Evolutionary conservation across 2,888 invertebrate species (phyloP), one percentile per base, ranked within the genome.

Genomic region (Amphipoea oculea): DNA sequence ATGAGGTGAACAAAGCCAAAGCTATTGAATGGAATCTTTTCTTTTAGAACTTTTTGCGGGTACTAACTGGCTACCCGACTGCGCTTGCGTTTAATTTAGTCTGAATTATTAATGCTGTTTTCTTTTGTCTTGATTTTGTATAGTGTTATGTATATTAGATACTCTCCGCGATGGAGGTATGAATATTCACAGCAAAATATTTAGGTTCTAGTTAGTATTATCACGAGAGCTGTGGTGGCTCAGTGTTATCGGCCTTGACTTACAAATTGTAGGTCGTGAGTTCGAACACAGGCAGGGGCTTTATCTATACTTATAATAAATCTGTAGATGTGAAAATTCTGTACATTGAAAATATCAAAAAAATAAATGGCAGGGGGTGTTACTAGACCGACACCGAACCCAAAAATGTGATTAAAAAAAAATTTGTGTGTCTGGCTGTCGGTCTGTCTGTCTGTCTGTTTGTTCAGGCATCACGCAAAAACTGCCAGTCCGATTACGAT

Each of bases 1-100:
- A 86, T 75, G 79, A 73, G 51, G 40, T 71, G 72, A 82, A 86
- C 77, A 86, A 86, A 84, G 71, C 62, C 60, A 36, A 79, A 62
- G 71, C 74, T 79, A 84, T 86, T 86, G 71, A 86, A 82, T 74
- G 62, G 67, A 60, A 68, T 70, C 69, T 75, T 84, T 85, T 81
- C 80, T 81, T 79, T 65, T 67, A 42, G 63, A 79, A 78, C 63
- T 85, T 80, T 87, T 74, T 80, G 60, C 75, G 71, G 45, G 12
- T 57, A 69, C 76, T 79, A 73, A 80, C 72, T 71, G 67, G 66
- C 70, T 66, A 40, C 20, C 9, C 9, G 40, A 67, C 60, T 82
- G 81, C 67, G 81, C 76, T 60, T 42, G 74, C 62, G 62, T 84
- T 76, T 70, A 70, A 82, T 82, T 81, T 78, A 42, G 29, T 82